Conservation (phyloP, 2,888 invertebrate species). For the Chymomyza caudatula region DNA sequence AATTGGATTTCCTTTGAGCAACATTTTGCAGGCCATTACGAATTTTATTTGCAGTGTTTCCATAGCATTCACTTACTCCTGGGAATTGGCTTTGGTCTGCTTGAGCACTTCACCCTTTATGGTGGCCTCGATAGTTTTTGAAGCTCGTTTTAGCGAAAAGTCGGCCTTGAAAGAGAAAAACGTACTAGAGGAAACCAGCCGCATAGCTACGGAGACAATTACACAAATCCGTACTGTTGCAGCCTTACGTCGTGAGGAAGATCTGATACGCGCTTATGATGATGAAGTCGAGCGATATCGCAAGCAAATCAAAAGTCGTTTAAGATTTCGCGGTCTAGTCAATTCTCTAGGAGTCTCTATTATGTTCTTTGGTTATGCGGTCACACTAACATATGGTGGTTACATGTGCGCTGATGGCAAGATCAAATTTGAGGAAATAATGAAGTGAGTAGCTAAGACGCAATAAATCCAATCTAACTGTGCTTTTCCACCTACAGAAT, state of each 20-base stretch:
- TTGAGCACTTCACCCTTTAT: slow-evolving; percentile 83
- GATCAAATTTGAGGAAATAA: slow-evolving; percentile 83
- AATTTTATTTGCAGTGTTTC: slow-evolving; percentile 83
- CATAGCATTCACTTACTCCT: slow-evolving; percentile 82
- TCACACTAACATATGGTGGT: slow-evolving; percentile 85
- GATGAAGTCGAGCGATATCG: slow-evolving; percentile 80
- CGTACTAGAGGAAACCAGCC: slow-evolving; percentile 83
- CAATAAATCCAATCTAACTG: neutral
- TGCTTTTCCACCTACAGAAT: slow-evolving; percentile 79
- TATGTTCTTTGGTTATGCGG: slow-evolving; percentile 85
- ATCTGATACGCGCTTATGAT: slow-evolving; percentile 81
- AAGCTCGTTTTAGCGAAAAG: slow-evolving; percentile 81
- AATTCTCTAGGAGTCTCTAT: slow-evolving; percentile 85
- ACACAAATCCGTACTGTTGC: slow-evolving; percentile 85
- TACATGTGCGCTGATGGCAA: slow-evolving; percentile 82
- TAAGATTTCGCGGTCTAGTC: slow-evolving; percentile 83
- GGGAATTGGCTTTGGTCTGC: slow-evolving; percentile 85
- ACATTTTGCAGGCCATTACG: slow-evolving; percentile 83
- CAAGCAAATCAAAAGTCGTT: slow-evolving; percentile 78
- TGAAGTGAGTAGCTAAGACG: slow-evolving; percentile 80
- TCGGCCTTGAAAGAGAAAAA: slow-evolving; percentile 81
- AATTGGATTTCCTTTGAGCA: slow-evolving; percentile 84
- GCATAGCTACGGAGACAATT: slow-evolving; percentile 86
- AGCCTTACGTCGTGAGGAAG: slow-evolving; percentile 81
- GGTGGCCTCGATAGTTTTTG: slow-evolving; percentile 83